These are phyloP conservation scores for Philopedon plagiatum DNA, from an alignment of 2,888 invertebrate species.

Conservation along the genomic window DNA sequence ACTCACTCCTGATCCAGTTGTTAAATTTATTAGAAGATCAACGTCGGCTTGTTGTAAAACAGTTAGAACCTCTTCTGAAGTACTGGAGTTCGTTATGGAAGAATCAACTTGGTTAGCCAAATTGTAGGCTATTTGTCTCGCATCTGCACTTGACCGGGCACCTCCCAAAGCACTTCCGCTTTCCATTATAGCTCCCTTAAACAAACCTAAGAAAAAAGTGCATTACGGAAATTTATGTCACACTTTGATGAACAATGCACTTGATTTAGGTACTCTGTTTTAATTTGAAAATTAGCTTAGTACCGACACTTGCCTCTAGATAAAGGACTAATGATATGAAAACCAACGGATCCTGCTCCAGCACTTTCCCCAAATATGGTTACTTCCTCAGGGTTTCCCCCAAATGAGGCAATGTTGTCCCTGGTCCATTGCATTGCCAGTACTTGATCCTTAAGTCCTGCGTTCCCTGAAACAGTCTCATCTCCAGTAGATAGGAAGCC, in stretches of 20 bases:
- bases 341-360: constrained; percentile 52
- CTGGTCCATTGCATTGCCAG: constrained; percentile 52
- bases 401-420: constrained; percentile 50
- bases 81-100: constrained; percentile 11
- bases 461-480: constrained; percentile 50
- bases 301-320: constrained; percentile 45
- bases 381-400: constrained; percentile 51
- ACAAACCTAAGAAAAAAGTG: no score
- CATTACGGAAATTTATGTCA: no score
- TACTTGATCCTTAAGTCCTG: constrained; percentile 52
- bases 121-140: constrained; percentile 43
- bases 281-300: no score
- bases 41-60: constrained; percentile 41
- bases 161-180: constrained; percentile 52
- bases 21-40: constrained; percentile 19
- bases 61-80: constrained; percentile 14
- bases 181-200: constrained; percentile 52
- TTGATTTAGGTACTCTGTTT: no score
- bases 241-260: no score
- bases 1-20: no score
- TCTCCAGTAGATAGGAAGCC: constrained; percentile 55
- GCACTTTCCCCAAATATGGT: constrained; percentile 55
- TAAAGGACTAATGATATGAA: constrained; percentile 48
- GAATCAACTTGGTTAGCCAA: constrained; percentile 44
- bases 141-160: constrained; percentile 41